Evolutionary conservation across 2,113 vertebrate genomes (phyloP), one percentile per base, ranked within the genome.

Genomic region (Pteruthius melanotis): DNA sequence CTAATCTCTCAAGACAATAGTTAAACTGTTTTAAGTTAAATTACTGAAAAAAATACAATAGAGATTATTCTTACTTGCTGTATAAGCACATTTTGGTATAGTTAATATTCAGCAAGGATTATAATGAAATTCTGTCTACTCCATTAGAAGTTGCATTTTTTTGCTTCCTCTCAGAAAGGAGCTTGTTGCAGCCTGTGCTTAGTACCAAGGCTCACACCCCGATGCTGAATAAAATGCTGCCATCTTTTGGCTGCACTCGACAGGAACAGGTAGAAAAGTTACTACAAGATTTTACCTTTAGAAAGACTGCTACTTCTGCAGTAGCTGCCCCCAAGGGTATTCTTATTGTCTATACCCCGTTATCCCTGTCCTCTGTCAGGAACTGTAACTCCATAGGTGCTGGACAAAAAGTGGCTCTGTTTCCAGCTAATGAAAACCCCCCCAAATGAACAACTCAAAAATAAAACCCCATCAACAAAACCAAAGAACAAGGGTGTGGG

Each of bases 211-310:
- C 49, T 90, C 39, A 17, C 21, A 26, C 22, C 23, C 1, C 0
- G 4, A 76, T 91, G 71, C 60, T n/a, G 84, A 88, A 45, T 94
- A 88, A 93, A 95, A 95, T 93, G 71, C 95, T 97, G 96, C 96
- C 96, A 94, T 94, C 96, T 97, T 88, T 96, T 60, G 95, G 93
- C 40, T 86, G 24, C 64, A 54, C 42, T 93, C 9, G 24, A 77
- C 42, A 74, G 59, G 77, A 88, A 85, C 75, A 83, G 18, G 21
- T 63, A 53, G 28, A 78, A 83, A 77, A 86, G 31, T 28, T 37
- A 17, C 18, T 39, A 15, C 53, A 53, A 78, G 31, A 39, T 61
- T 64, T 71, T 65, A 24, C 21, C 18, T 54, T 77, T 42, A 37
- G 35, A 49, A 85, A 50, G 53, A 28, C 4, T 44, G 16, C 21